Base-by-base conservation (phyloP, 2,888 invertebrate species). In the Osmoderma eremita region DNA sequence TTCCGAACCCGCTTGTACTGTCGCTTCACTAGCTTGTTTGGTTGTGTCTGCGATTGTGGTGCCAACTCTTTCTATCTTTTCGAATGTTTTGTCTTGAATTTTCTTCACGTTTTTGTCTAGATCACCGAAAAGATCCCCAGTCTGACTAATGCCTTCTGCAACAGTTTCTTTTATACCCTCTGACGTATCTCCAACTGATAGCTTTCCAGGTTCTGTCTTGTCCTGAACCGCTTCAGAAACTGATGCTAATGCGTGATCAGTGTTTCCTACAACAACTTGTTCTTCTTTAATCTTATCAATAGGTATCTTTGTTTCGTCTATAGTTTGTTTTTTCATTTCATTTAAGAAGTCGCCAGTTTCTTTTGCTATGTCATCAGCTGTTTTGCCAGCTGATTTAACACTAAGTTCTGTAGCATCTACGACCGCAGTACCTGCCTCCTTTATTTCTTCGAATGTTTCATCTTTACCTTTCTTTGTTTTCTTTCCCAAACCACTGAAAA, bases 381-480 rank as follows among this genome's bases (percentile, higher is more conserved):
- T 65, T 30, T n/a, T n/a, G n/a, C n/a, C n/a, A n/a, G n/a, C n/a
- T n/a, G n/a, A n/a, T n/a, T n/a, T n/a, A n/a, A n/a, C n/a, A n/a
- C n/a, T n/a, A n/a, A n/a, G n/a, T n/a, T n/a, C n/a, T n/a, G n/a
- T n/a, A n/a, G n/a, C n/a, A n/a, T n/a, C n/a, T n/a, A n/a, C n/a
- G n/a, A n/a, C n/a, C n/a, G 70, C 48, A 17, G 20, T 22, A 20
- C 51, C 56, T 18, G 17, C 15, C 51, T 65, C 63, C 18, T 53
- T 22, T 12, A 20, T 56, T 45, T 48, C 48, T 38, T 71, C 13
- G 13, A 30, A 24, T 13, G 30, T 15, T n/a, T 50, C 50, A n/a
- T 77, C 76, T 53, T 75, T 77, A 4, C 75, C 75, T 13, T 75
- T 65, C 6, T 49, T 53, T 42, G 71, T 39, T 63, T 71, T 68